These are phyloP conservation scores for Apomyelois bistriatella DNA, from an alignment of 2,888 invertebrate genomes.

Conservation along the genomic window DNA sequence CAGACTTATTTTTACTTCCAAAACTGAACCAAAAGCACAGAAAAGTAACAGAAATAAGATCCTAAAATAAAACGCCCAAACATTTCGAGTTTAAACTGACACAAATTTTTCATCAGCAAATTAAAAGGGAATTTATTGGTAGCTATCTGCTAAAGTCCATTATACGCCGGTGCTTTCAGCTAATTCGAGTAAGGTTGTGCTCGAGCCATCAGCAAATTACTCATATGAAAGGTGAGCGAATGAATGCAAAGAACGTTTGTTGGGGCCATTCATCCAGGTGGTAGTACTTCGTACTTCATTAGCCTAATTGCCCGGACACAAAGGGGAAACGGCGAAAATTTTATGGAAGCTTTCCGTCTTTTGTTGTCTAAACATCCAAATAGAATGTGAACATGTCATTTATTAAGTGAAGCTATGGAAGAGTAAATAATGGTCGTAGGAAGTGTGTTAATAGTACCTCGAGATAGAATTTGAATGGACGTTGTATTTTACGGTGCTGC, in stretches of 20 bases:
- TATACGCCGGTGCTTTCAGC: slow-evolving; percentile 27
- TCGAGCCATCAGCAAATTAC: slow-evolving; percentile 68
- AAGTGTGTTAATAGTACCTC: slow-evolving; percentile 14
- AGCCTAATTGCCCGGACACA: slow-evolving; percentile 73
- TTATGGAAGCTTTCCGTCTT: slow-evolving; percentile 70
- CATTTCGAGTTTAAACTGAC: slow-evolving; percentile 15
- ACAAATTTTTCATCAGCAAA: slow-evolving; percentile 15
- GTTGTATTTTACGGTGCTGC: neutral
- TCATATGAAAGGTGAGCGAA: slow-evolving; percentile 70
- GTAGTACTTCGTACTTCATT: slow-evolving; percentile 66
- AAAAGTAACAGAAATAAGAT: no score
- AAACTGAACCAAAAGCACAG: neutral
- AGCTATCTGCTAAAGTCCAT: slow-evolving; percentile 18
- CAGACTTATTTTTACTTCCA: neutral
- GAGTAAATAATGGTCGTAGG: slow-evolving; percentile 14
- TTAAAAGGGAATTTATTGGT: slow-evolving; percentile 15
- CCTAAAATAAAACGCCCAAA: slow-evolving; percentile 9
- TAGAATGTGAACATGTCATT: slow-evolving; percentile 33
- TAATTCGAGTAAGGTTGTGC: slow-evolving; percentile 55
- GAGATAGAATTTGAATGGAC: slow-evolving; percentile 12
- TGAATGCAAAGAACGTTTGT: slow-evolving; percentile 63
- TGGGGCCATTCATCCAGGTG: slow-evolving; percentile 66
- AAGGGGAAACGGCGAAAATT: slow-evolving; percentile 69
- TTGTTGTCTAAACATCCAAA: slow-evolving; percentile 51
- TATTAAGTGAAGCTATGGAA: slow-evolving; percentile 16